Evolutionary conservation across 2,113 vertebrate genomes (phyloP).

Genomic region (Spermophilus dauricus): DNA sequence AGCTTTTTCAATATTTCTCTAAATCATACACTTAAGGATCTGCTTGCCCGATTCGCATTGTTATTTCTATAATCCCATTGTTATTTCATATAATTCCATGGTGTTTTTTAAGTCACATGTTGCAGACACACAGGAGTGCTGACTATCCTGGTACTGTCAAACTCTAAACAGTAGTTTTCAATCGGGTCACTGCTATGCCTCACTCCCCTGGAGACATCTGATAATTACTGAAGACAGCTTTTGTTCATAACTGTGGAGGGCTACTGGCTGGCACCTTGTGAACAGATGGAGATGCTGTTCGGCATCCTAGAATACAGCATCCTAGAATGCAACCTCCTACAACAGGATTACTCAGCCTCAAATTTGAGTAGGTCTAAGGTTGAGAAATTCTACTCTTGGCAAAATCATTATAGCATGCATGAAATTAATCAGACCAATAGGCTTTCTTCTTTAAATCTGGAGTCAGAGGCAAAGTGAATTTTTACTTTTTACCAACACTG

Average conservation of each 20-base stretch:
- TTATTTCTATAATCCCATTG: background rate
- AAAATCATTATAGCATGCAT: background rate
- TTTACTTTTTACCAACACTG: constrained; percentile 24
- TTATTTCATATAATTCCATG: background rate
- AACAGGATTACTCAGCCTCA: background rate
- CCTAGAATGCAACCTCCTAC: background rate
- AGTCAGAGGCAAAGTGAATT: constrained; percentile 35
- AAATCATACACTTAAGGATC: background rate
- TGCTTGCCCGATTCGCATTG: background rate
- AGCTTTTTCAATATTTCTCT: background rate
- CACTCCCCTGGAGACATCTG: background rate
- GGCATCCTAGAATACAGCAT: background rate
- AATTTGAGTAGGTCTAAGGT: background rate
- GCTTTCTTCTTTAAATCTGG: constrained; percentile 2
- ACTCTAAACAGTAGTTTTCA: background rate
- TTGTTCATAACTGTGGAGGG: background rate
- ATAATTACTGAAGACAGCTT: background rate
- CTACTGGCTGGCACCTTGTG: background rate
- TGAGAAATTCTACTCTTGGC: background rate
- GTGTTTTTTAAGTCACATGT: background rate
- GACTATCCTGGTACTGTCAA: background rate
- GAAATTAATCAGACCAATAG: background rate
- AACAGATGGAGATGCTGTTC: background rate
- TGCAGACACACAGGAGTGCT: background rate
- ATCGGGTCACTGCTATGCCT: background rate